phyloP scores from a whole-genome alignment of 2,888 invertebrate species.

The Scrobipalpa costella region DNA sequence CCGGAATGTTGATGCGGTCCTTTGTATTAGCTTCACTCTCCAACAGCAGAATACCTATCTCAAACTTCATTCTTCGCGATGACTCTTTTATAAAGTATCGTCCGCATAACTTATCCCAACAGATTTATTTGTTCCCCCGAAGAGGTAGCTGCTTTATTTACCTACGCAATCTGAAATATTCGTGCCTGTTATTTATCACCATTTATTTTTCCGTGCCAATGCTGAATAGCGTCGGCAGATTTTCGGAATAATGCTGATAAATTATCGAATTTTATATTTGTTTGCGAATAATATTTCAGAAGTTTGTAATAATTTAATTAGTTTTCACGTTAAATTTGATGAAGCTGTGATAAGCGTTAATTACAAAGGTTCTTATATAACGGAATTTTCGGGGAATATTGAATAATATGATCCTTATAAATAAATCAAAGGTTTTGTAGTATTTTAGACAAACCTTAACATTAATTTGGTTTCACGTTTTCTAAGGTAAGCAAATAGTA shows the following conservation, averaged over 20 bases:
- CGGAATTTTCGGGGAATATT: background rate
- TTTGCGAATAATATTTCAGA: background rate
- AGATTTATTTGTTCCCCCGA: constrained; percentile 48
- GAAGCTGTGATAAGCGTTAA: background rate
- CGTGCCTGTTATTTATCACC: constrained; percentile 39
- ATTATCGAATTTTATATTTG: constrained; percentile 24
- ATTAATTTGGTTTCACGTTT: too few relatives aligned
- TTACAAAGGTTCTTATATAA: background rate
- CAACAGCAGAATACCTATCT: constrained; percentile 39
- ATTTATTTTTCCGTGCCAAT: constrained; percentile 35
- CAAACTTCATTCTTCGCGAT: constrained; percentile 51
- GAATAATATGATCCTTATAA: background rate
- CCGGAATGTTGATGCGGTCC: constrained; percentile 53
- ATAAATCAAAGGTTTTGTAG: background rate
- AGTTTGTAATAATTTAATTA: background rate
- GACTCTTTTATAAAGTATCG: constrained; percentile 53
- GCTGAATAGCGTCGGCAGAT: background rate
- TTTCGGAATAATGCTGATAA: constrained; percentile 28
- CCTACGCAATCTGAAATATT: constrained; percentile 36
- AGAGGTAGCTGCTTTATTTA: constrained; percentile 36
- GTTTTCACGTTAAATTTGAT: background rate
- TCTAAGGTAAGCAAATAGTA: too few relatives aligned
- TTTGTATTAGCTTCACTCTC: constrained; percentile 50
- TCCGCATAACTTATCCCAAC: constrained; percentile 57
- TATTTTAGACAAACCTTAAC: too few relatives aligned